Base-by-base conservation (phyloP, 2,888 invertebrate genomes). In the Ichneumon xanthorius region DNA sequence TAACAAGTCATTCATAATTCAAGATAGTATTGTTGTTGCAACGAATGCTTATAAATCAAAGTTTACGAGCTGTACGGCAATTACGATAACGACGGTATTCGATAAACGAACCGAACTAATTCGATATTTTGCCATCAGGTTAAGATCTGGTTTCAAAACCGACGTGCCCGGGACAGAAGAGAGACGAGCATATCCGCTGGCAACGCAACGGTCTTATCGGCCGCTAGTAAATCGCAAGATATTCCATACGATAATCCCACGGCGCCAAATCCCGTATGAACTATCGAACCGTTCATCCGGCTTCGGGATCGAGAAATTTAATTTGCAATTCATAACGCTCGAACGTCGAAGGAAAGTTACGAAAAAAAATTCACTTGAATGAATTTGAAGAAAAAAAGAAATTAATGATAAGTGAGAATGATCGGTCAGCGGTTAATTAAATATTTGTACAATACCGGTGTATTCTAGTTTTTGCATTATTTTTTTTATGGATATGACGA, bases 121-220 rank as follows among this genome's bases (percentile, higher is more conserved):
- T 30, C 16, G 61, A 85, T 67, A 9, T 61, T 72, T n/a, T 22
- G n/a, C 82, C 87, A 90, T 85, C 86, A 93, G 93, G 92, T 93
- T 19, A 93, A 97, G 94, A 97, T 97, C 89, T 97, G 97, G 97
- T 97, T 97, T 92, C 97, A 97, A 95, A 97, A 97, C 93, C 95
- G 97, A 67, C 95, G 97, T 71, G 97, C 97, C 0, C 95, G 97
- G 48, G 97, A 97, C 90, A 94, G 97, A 87, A 95, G 97, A 88
- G 97, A 97, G 93, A 84, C 79, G n/a, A 80, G 79, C 48, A 73
- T 84, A 33, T 58, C 84, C 63, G 82, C 76, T 82, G 82, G 82
- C 68, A 77, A 83, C 63, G 37, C 67, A 33, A 71, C 75, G 19
- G 70, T 70, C 30, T 70, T 63, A 70, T 73, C 86, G 61, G 26